These are phyloP conservation scores for Boloria selene DNA, from an alignment of 2,888 invertebrate species.

Conservation along the genomic window DNA sequence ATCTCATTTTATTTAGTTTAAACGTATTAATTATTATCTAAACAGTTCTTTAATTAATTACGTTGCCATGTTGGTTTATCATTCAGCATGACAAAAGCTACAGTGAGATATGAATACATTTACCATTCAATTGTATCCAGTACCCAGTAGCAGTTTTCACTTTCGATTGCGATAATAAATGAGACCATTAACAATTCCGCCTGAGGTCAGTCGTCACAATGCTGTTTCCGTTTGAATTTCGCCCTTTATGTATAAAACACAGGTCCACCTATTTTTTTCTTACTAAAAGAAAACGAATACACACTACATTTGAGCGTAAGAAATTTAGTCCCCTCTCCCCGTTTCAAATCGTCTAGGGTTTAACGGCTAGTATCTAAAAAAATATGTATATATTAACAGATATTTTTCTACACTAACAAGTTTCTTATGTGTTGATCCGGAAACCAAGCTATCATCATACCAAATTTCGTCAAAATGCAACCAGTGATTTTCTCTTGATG, in stretches of 20 bases:
- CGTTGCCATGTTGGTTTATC: not conserved
- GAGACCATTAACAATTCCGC: constrained; percentile 67
- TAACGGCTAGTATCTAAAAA: too few relatives aligned
- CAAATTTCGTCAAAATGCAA: too few relatives aligned
- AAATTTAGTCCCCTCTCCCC: too few relatives aligned
- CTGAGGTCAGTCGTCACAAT: constrained; percentile 66
- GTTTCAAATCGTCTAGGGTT: too few relatives aligned
- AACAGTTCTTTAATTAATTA: not conserved
- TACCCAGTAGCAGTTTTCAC: constrained; percentile 67
- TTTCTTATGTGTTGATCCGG: too few relatives aligned
- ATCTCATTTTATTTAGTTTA: too few relatives aligned
- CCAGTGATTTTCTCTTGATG: too few relatives aligned
- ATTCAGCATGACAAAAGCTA: constrained; percentile 25
- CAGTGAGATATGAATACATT: constrained; percentile 47
- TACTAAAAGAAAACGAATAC: too few relatives aligned
- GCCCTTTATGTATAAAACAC: constrained; percentile 54
- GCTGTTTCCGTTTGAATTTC: constrained; percentile 62
- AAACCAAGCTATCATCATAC: too few relatives aligned
- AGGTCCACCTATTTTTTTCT: constrained; percentile 35
- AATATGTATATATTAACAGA: too few relatives aligned
- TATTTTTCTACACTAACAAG: too few relatives aligned
- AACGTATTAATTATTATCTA: not conserved
- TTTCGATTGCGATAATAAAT: constrained; percentile 68
- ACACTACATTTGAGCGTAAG: not conserved
- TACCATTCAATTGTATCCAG: constrained; percentile 49